A percentile compares a stretch with the other conserved stretches of the same genome.
Evolutionary conservation across 2,113 vertebrate genomes (phyloP).

Genomic region (Myrmecophaga tridactyla): DNA sequence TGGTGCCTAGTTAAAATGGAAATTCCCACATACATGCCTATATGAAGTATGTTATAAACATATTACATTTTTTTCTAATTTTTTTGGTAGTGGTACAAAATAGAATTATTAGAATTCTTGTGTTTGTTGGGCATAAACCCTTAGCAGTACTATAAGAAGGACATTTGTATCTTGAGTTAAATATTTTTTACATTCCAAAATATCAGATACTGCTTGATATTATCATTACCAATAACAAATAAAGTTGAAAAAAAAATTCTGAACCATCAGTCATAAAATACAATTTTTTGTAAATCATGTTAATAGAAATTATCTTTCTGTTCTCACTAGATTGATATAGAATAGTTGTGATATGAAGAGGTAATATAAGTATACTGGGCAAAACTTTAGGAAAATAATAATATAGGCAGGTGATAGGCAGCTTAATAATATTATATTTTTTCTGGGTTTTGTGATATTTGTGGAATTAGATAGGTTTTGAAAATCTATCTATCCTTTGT

Average conservation of each 20-base stretch:
- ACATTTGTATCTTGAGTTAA: background rate
- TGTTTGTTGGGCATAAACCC: background rate
- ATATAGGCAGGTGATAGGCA: too few species aligned
- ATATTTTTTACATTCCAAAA: background rate
- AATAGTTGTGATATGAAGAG: background rate
- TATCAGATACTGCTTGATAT: background rate
- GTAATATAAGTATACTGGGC: background rate
- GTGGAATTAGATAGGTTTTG: background rate
- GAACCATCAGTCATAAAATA: background rate
- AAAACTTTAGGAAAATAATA: background rate
- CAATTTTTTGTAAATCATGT: background rate
- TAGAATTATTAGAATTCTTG: background rate
- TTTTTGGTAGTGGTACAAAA: background rate
- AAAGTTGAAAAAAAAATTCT: background rate
- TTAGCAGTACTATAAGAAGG: background rate
- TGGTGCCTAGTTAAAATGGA: background rate
- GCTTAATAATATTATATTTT: background rate
- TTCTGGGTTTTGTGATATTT: background rate
- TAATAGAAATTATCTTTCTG: background rate
- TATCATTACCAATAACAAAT: background rate
- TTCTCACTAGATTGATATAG: background rate
- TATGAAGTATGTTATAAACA: background rate
- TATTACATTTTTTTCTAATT: background rate
- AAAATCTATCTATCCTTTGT: background rate
- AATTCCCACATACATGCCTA: background rate